Conservation (phyloP, 2,113 vertebrate genomes). For the Cryptomyrus ogoouensis region DNA sequence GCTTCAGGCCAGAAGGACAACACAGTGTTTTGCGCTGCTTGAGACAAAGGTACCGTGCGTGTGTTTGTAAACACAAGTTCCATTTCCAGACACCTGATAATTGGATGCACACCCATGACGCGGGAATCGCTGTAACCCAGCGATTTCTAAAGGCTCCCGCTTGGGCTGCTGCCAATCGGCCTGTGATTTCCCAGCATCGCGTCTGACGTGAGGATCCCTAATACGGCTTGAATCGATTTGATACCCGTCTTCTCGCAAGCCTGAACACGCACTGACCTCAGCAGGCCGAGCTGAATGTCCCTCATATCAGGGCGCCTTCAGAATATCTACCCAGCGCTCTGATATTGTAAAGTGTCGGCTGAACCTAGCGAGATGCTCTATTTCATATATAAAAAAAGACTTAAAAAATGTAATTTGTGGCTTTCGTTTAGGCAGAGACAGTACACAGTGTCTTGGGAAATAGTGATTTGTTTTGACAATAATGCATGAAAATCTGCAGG, state of each 20-base stretch:
- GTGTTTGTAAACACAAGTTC: neutral
- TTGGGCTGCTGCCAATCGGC: neutral
- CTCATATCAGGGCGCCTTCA: neutral
- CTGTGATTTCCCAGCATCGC: conserved; percentile 47
- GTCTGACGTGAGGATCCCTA: conserved; percentile 48
- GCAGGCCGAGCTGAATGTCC: conserved; percentile 55
- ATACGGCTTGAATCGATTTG: conserved; percentile 59
- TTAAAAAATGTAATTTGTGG: neutral
- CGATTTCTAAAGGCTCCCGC: neutral
- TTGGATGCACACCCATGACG: neutral
- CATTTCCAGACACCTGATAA: neutral
- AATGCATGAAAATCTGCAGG: neutral
- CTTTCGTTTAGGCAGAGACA: neutral
- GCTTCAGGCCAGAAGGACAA: neutral
- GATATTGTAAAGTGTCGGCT: neutral
- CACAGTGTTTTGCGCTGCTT: neutral
- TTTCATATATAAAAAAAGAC: neutral
- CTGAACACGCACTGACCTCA: conserved; percentile 58
- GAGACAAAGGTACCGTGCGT: too few relatives aligned
- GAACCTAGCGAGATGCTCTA: neutral
- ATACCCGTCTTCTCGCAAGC: conserved; percentile 59
- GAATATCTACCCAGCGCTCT: neutral
- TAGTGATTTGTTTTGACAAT: neutral
- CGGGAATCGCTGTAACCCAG: conserved; percentile 1
- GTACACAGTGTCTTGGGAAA: neutral